Conservation (phyloP, 2,888 invertebrate genomes). For the Branchipolynoe longqiensis region DNA sequence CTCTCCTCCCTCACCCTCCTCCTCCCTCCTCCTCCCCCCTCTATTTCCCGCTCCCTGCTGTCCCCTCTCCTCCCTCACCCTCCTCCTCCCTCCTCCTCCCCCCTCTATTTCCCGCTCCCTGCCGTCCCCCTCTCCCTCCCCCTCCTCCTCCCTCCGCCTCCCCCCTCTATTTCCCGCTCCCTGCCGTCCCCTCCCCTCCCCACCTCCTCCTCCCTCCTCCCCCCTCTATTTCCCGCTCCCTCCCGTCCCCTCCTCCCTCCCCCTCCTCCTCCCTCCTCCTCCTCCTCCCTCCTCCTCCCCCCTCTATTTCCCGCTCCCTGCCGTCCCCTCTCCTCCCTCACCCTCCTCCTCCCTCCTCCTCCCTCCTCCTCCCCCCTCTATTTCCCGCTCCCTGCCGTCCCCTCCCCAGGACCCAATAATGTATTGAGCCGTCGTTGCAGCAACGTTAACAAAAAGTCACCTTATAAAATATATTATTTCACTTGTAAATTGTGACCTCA, state of each 20-base stretch:
- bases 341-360: neutral
- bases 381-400: neutral
- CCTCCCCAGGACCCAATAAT: too few relatives aligned
- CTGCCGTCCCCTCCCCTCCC: neutral
- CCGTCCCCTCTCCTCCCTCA: neutral
- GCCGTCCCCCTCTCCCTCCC: neutral
- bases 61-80: neutral
- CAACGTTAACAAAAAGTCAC: too few relatives aligned
- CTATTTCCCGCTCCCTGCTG: neutral
- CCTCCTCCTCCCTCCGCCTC: neutral
- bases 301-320: neutral
- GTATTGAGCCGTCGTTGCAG: too few relatives aligned
- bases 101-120: neutral
- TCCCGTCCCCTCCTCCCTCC: neutral
- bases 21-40: neutral
- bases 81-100: neutral
- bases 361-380: neutral
- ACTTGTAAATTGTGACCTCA: too few relatives aligned
- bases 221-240: neutral
- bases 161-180: neutral
- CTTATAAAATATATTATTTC: too few relatives aligned
- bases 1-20: neutral
- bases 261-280: neutral
- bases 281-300: neutral
- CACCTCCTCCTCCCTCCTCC: neutral